A percentile compares a stretch with the other conserved stretches of the same genome.
Conservation (phyloP, 2,113 vertebrate species). For the Trinectes maculatus region DNA sequence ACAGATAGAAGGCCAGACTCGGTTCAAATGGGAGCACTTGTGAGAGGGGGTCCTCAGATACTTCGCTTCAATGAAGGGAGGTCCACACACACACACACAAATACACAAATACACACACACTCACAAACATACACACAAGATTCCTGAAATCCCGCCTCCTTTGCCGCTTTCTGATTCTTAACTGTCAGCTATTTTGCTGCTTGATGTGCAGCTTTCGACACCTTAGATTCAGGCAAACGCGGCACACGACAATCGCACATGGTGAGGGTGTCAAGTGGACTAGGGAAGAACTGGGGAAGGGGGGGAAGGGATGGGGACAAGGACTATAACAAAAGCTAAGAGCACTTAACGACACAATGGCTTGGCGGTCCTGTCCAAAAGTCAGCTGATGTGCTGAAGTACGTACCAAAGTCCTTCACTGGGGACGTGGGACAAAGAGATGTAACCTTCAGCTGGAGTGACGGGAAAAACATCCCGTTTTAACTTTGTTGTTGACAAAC, state of each 20-base stretch:
- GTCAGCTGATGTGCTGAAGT: slow-evolving; percentile 76
- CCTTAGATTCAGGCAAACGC: slow-evolving; percentile 65
- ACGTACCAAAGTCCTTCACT: slow-evolving; percentile 68
- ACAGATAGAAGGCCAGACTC: slow-evolving; percentile 68
- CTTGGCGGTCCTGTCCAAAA: slow-evolving; percentile 63
- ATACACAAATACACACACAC: slow-evolving; percentile 37
- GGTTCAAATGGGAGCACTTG: slow-evolving; percentile 78
- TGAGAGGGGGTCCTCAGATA: slow-evolving; percentile 57
- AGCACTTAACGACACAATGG: slow-evolving; percentile 79
- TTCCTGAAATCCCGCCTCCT: slow-evolving; percentile 40
- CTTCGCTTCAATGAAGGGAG: slow-evolving; percentile 51
- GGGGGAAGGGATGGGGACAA: slow-evolving; percentile 69
- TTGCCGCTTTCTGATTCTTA: slow-evolving; percentile 40
- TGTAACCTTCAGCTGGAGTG: slow-evolving; percentile 35
- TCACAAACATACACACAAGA: slow-evolving; percentile 21
- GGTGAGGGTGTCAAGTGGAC: slow-evolving; percentile 51
- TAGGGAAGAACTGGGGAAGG: slow-evolving; percentile 41
- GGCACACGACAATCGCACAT: slow-evolving; percentile 29
- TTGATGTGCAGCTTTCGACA: slow-evolving; percentile 77
- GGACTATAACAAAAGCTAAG: slow-evolving; percentile 78
- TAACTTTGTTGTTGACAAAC: slow-evolving; percentile 21
- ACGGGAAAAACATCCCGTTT: slow-evolving; percentile 51
- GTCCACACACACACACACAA: slow-evolving; percentile 33
- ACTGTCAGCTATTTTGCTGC: slow-evolving; percentile 52
- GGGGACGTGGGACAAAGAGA: slow-evolving; percentile 51